Percentiles rank a stretch among this genome's conserved stretches.
These are phyloP conservation scores for Epinephelus awoara DNA, from an alignment of 2,797 vertebrate species.

Conservation along the genomic window DNA sequence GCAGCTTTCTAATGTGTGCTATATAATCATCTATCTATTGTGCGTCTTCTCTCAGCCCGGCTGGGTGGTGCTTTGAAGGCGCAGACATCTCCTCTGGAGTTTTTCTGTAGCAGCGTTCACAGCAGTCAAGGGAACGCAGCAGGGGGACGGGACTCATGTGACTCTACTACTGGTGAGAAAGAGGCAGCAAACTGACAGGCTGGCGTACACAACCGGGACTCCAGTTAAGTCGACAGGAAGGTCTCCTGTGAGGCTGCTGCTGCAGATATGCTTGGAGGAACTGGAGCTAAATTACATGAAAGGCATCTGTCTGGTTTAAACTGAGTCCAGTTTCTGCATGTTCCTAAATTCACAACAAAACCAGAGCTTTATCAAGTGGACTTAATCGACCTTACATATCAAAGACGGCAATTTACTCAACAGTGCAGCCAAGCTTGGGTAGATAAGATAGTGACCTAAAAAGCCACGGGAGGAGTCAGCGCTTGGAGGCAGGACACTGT, in stretches of 20 bases:
- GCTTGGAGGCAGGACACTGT: conserved; percentile 14
- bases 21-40: conserved; percentile 58
- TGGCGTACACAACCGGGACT: conserved; percentile 62
- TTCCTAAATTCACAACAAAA: conserved; percentile 32
- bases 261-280: conserved; percentile 56
- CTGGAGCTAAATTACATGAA: conserved; percentile 55
- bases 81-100: conserved; percentile 64
- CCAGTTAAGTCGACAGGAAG: conserved; percentile 76
- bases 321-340: conserved; percentile 41
- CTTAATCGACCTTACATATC: conserved; percentile 37
- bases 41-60: conserved; percentile 44
- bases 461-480: conserved; percentile 16
- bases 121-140: conserved; percentile 63
- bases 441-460: conserved; percentile 40
- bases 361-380: conserved; percentile 10
- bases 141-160: conserved; percentile 65
- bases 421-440: conserved; percentile 2
- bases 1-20: conserved; percentile 48
- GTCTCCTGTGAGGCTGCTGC: conserved; percentile 63
- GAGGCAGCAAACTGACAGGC: conserved; percentile 68
- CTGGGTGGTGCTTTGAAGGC: conserved; percentile 60
- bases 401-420: conserved; percentile 20
- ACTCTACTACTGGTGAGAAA: conserved; percentile 60
- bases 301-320: conserved; percentile 62
- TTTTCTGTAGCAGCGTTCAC: conserved; percentile 48